Percentiles rank a stretch among this genome's conserved stretches.
These are phyloP conservation scores for Nemotelus pantherinus DNA, from an alignment of 2,888 invertebrate species.

Conservation along the genomic window DNA sequence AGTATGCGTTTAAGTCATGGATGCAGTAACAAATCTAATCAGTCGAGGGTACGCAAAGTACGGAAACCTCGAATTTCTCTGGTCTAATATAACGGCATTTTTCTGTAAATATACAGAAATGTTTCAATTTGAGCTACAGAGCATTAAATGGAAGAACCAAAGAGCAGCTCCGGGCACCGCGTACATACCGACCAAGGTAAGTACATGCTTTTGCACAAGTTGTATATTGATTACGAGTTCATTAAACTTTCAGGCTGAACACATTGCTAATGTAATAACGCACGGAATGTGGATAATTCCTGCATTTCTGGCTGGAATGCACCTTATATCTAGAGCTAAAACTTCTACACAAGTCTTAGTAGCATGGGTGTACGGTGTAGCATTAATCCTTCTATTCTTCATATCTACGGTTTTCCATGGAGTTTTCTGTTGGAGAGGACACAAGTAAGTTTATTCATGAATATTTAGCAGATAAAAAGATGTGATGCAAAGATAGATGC, in stretches of 20 bases:
- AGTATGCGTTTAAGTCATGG: constrained; percentile 13
- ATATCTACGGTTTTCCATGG: constrained; percentile 92
- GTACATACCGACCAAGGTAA: constrained; percentile 82
- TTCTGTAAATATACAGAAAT: constrained; percentile 43
- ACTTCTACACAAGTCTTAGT: constrained; percentile 81
- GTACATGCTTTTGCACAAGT: constrained; percentile 48
- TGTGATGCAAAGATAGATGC: too few species aligned
- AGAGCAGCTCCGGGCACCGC: constrained; percentile 79
- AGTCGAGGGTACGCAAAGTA: constrained; percentile 29
- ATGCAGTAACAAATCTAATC: constrained; percentile 27
- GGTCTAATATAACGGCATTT: constrained; percentile 60
- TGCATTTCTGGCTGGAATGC: constrained; percentile 79
- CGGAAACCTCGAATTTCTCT: constrained; percentile 57
- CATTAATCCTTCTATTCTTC: constrained; percentile 84
- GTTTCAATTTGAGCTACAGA: constrained; percentile 58
- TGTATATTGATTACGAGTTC: not conserved
- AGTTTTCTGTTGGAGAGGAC: constrained; percentile 75
- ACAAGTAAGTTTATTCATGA: constrained; percentile 63
- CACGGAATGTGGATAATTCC: constrained; percentile 91
- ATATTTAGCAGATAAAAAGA: too few species aligned
- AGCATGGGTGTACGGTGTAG: constrained; percentile 86
- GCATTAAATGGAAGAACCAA: constrained; percentile 82
- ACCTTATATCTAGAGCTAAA: constrained; percentile 77
- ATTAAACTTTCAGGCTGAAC: constrained; percentile 74
- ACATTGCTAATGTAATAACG: constrained; percentile 90